Percentiles rank a stretch among this genome's conserved stretches.
Evolutionary conservation across 2,797 vertebrate genomes (phyloP).

Genomic region (Pelodytes ibericus): DNA sequence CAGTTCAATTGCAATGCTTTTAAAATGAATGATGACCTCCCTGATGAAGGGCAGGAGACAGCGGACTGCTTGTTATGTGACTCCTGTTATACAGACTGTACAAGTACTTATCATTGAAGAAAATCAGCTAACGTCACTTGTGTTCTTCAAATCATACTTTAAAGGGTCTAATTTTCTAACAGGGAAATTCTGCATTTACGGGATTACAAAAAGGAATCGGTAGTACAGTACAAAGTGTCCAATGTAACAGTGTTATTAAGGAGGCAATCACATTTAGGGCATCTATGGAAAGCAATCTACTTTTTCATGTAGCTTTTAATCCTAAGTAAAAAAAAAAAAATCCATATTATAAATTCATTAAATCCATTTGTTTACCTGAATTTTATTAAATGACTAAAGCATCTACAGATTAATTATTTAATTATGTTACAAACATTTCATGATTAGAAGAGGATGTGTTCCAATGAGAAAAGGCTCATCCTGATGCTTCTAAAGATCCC

Average conservation of each 20-base stretch:
- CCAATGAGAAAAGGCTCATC: too few relatives aligned
- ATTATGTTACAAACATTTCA: conserved; percentile 1
- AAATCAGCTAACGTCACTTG: conserved; percentile 39
- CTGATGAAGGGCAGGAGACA: conserved; percentile 52
- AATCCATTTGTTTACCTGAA: too few relatives aligned
- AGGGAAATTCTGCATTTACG: conserved; percentile 11
- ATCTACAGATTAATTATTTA: background rate
- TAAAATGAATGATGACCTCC: conserved; percentile 43
- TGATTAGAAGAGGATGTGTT: too few relatives aligned
- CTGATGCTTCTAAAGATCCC: too few relatives aligned
- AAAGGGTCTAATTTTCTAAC: conserved; percentile 18
- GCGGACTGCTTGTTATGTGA: conserved; percentile 52
- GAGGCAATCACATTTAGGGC: background rate
- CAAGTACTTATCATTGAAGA: conserved; percentile 43
- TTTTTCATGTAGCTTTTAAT: background rate
- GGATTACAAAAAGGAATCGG: background rate
- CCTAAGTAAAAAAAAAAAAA: background rate
- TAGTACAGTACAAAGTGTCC: background rate
- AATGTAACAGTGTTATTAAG: background rate
- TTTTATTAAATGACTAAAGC: background rate
- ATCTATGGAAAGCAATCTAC: background rate
- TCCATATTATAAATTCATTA: too few relatives aligned
- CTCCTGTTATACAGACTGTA: conserved; percentile 42
- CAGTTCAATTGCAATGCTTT: conserved; percentile 44
- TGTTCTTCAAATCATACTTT: background rate